Evolutionary conservation across 1,140 invertebrate species (phyloP), one percentile per base, ranked within the genome.

Genomic region (Lasioglossum baleicum): DNA sequence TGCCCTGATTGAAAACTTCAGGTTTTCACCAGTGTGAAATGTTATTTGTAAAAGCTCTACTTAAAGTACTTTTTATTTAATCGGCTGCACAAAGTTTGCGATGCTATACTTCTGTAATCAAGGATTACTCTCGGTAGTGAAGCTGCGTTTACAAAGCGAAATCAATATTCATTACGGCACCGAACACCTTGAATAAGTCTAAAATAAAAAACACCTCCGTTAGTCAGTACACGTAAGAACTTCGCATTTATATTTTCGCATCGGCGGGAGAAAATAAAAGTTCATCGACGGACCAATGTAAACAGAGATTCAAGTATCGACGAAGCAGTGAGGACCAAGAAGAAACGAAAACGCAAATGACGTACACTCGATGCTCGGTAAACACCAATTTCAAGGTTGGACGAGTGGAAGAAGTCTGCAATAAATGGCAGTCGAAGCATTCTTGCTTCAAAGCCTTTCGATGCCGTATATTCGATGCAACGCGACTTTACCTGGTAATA

Each of bases 401-500:
- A 48, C 75, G 35, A 60, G 42, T 69, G 26, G 42, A 70, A 67
- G 40, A 17, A 48, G 44, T 48, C 20, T 40, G 44, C 35, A 44
- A 65, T 20, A 20, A 67, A 35, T 60, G 26, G 13, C 13, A 40
- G 51, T 7, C 72, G 26, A 60, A 20, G 40, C 4, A 26, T 26
- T 26, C 26, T 26, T 26, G 22, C 42, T 31, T 6, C 17, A 8
- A 15, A 22, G 13, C n/a, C n/a, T 40, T 70, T 51, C 26, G 26
- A 44, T 40, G 40, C 2, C 20, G 20, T 61, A 76, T 69, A 76
- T 70, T 70, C 66, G 53, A 44, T 5, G 42, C 53, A 35, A 51
- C 60, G 26, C 17, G 40, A 35, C 42, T 73, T 73, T 51, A 51
- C 22, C 40, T 53, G 13, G 10, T 76, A 76, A 76, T 48, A 15